phyloP scores from a whole-genome alignment of 2,888 invertebrate species.

The Drosophila dives region DNA sequence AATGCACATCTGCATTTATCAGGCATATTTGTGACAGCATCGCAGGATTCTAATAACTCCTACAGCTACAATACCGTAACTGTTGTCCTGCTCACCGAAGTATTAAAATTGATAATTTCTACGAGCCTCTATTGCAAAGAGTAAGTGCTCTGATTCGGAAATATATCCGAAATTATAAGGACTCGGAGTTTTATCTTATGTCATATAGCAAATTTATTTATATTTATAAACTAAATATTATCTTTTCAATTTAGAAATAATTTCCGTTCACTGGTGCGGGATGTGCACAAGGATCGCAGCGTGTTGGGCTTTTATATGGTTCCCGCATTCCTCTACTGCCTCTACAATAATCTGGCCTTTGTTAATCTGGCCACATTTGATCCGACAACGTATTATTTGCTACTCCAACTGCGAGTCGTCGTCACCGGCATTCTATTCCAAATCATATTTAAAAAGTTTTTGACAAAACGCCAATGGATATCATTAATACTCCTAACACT shows the following conservation, averaged over 20 bases:
- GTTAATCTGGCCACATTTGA: conserved; percentile 95
- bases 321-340: conserved; percentile 95
- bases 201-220: neutral
- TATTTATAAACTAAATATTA: neutral
- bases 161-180: neutral
- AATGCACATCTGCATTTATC: conserved; percentile 61
- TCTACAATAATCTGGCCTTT: conserved; percentile 97
- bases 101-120: conserved; percentile 92
- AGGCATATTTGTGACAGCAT: conserved; percentile 96
- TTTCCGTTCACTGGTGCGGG: conserved; percentile 68
- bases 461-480: conserved; percentile 94
- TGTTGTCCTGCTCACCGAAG: conserved; percentile 95
- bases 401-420: conserved; percentile 96
- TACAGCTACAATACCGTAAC: conserved; percentile 95
- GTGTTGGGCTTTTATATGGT: conserved; percentile 93
- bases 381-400: conserved; percentile 96
- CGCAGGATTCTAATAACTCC: conserved; percentile 91
- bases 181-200: neutral
- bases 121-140: conserved; percentile 89
- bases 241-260: conserved; percentile 62
- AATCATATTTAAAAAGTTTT: conserved; percentile 93
- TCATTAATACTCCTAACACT: conserved; percentile 93
- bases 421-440: conserved; percentile 94
- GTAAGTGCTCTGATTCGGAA: conserved; percentile 84
- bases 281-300: conserved; percentile 87